Evolutionary conservation across 2,888 invertebrate species (phyloP).

Genomic region (Harpagoxenus sublaevis): DNA sequence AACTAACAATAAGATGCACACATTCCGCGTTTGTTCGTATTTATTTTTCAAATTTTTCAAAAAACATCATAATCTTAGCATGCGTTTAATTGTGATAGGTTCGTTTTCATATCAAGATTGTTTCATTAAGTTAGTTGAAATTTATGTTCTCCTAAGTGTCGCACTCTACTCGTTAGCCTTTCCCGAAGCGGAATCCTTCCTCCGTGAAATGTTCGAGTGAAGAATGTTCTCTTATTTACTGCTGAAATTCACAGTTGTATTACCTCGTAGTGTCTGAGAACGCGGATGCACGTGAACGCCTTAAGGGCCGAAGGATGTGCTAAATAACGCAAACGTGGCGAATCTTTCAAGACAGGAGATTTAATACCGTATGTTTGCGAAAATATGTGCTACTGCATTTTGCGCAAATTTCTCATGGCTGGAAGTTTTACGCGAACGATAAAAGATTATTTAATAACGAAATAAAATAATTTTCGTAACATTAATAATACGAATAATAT

Average conservation of each 20-base stretch:
- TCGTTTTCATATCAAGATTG: neutral
- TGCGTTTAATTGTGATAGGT: neutral
- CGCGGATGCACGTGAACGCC: slow-evolving; percentile 18
- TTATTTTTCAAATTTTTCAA: neutral
- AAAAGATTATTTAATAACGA: slow-evolving; percentile 10
- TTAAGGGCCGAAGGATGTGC: slow-evolving; percentile 20
- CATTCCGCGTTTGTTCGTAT: neutral
- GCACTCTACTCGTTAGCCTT: slow-evolving; percentile 13
- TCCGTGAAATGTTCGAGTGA: slow-evolving; percentile 39
- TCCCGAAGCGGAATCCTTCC: slow-evolving; percentile 19
- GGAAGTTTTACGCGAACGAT: neutral
- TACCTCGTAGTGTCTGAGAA: slow-evolving; percentile 18
- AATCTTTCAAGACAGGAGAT: slow-evolving; percentile 29
- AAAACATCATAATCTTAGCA: neutral
- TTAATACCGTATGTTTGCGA: slow-evolving; percentile 21
- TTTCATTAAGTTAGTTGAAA: slow-evolving; percentile 39
- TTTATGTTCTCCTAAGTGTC: slow-evolving; percentile 26
- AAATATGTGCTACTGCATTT: slow-evolving; percentile 24
- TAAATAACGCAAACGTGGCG: slow-evolving; percentile 32
- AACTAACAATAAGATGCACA: neutral
- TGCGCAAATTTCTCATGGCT: neutral
- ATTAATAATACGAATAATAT: neutral
- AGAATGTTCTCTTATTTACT: slow-evolving; percentile 48
- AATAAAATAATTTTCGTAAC: neutral
- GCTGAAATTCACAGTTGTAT: slow-evolving; percentile 44